Conservation (phyloP, 1,140 invertebrate species). For the Eumaeus atala region DNA sequence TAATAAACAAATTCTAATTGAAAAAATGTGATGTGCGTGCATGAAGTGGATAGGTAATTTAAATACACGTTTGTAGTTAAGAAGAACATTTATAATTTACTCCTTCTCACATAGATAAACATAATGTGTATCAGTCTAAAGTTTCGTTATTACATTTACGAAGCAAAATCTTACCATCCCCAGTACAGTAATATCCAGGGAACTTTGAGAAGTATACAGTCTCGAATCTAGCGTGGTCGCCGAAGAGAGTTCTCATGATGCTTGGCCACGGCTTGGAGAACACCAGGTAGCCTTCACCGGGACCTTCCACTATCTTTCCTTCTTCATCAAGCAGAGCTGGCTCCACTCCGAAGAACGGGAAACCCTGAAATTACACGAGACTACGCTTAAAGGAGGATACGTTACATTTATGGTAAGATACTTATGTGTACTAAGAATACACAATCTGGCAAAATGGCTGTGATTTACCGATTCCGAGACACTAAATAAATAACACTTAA, state of each 20-base stretch:
- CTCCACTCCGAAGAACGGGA: slow-evolving; percentile 97
- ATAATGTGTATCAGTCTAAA: too few relatives aligned
- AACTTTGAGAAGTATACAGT: slow-evolving; percentile 97
- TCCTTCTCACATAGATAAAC: too few relatives aligned
- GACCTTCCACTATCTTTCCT: slow-evolving; percentile 89
- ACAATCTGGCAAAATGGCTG: background rate
- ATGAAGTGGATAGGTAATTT: too few relatives aligned
- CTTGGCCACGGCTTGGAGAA: slow-evolving; percentile 97
- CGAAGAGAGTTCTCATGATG: slow-evolving; percentile 95
- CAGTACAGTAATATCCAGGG: slow-evolving; percentile 96
- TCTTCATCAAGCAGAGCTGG: slow-evolving; percentile 91
- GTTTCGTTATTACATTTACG: background rate
- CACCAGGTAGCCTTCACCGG: slow-evolving; percentile 94
- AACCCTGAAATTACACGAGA: slow-evolving; percentile 77
- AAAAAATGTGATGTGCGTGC: too few relatives aligned
- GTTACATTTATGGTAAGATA: too few relatives aligned
- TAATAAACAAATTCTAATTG: too few relatives aligned
- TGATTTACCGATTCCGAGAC: too few relatives aligned
- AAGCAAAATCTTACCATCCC: slow-evolving; percentile 86
- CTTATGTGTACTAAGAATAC: background rate
- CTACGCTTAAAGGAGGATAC: background rate
- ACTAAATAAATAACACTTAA: too few relatives aligned
- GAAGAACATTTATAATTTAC: too few relatives aligned
- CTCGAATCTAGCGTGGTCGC: slow-evolving; percentile 94
- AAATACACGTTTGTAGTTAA: too few relatives aligned